Conservation (phyloP, 2,888 invertebrate genomes). For the Auanema freiburgensis region DNA sequence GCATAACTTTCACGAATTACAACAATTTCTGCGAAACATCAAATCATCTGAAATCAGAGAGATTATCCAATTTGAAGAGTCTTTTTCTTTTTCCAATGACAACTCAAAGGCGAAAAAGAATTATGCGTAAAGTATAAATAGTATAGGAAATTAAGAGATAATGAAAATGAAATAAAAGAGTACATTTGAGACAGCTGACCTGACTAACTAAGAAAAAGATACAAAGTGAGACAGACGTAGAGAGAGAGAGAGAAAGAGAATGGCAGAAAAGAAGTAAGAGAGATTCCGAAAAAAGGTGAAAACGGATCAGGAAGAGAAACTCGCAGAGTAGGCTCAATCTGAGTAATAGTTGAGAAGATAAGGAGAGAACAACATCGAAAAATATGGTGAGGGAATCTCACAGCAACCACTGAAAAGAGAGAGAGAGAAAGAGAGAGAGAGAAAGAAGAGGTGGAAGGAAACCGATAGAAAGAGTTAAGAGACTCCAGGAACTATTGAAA, state of each 20-base stretch:
- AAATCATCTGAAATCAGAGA: no score
- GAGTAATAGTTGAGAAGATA: neutral
- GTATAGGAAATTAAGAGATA: no score
- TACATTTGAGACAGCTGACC: neutral
- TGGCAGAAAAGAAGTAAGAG: neutral
- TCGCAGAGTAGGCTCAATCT: neutral
- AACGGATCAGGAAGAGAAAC: neutral
- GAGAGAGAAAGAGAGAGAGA: constrained; percentile 7
- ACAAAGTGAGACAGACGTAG: constrained; percentile 5
- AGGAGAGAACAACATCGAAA: constrained; percentile 5
- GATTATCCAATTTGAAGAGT: no score
- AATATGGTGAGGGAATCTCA: constrained; percentile 7
- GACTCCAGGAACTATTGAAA: neutral
- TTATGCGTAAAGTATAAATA: no score
- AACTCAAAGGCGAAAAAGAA: no score
- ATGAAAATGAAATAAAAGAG: no score
- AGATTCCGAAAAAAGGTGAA: constrained; percentile 1
- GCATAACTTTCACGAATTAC: no score
- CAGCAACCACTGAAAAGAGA: neutral
- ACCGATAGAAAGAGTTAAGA: constrained; percentile 4
- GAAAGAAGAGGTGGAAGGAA: constrained; percentile 6
- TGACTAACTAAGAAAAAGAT: constrained; percentile 3
- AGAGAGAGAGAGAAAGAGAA: constrained; percentile 4
- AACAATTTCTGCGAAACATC: no score
- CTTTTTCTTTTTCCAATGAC: no score